Conservation (phyloP, 2,888 invertebrate genomes). For the Cheilosia vernalis region DNA sequence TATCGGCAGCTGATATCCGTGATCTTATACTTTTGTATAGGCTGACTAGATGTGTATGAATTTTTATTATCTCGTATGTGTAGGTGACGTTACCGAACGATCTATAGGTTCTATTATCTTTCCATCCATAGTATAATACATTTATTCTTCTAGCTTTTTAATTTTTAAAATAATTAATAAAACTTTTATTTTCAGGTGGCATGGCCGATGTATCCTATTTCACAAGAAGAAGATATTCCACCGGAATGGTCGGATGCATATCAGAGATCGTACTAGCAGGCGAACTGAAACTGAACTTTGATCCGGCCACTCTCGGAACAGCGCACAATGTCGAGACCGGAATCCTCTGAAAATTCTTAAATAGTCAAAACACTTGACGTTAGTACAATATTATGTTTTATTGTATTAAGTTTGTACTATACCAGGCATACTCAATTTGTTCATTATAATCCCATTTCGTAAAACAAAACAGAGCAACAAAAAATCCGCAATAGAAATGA, state of each 20-base stretch:
- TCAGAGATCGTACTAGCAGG: constrained; percentile 92
- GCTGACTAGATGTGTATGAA: too few relatives aligned
- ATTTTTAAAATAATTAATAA: background rate
- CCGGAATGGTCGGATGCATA: constrained; percentile 92
- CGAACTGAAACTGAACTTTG: constrained; percentile 89
- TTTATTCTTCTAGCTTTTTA: too few relatives aligned
- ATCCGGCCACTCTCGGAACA: constrained; percentile 82
- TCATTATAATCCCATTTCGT: constrained; percentile 47
- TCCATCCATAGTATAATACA: too few relatives aligned
- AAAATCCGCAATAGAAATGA: constrained; percentile 57
- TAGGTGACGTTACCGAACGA: too few relatives aligned
- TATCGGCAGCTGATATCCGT: too few relatives aligned
- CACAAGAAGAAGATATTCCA: constrained; percentile 88
- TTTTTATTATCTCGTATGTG: too few relatives aligned
- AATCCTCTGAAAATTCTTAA: constrained; percentile 82
- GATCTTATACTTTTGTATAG: too few relatives aligned
- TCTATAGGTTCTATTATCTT: too few relatives aligned
- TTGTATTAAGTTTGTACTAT: constrained; percentile 72
- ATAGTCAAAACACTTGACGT: constrained; percentile 81
- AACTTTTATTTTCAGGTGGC: constrained; percentile 86
- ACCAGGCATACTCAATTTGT: constrained; percentile 54
- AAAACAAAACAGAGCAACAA: constrained; percentile 30
- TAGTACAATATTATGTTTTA: constrained; percentile 79
- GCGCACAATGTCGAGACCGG: constrained; percentile 83
- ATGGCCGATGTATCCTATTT: constrained; percentile 90